Evolutionary conservation across 2,797 vertebrate genomes (phyloP).

Genomic region (Stomatorhinus walkeri): DNA sequence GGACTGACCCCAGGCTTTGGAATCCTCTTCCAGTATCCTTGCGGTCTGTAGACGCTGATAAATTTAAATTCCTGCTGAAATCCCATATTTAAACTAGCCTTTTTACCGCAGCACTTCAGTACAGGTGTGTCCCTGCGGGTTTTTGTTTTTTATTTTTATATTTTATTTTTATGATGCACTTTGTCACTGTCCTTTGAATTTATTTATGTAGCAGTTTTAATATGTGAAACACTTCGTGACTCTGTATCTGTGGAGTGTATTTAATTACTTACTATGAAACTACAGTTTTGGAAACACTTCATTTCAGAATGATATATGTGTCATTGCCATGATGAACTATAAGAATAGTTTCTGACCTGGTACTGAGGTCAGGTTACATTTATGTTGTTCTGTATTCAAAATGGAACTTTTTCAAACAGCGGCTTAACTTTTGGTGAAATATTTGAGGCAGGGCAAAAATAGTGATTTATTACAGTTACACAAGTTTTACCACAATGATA

Average conservation of each 20-base stretch:
- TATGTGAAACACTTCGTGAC: background rate
- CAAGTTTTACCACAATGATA: background rate
- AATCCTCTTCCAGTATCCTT: background rate
- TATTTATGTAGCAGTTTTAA: background rate
- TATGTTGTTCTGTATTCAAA: background rate
- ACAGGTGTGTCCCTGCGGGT: background rate
- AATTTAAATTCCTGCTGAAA: background rate
- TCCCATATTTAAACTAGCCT: background rate
- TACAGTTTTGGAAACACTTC: background rate
- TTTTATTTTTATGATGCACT: background rate
- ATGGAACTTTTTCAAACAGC: background rate
- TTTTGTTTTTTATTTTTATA: background rate
- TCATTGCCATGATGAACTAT: background rate
- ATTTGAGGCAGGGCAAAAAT: background rate
- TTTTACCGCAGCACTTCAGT: background rate
- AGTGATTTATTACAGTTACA: background rate
- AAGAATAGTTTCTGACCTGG: background rate
- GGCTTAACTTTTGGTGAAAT: background rate
- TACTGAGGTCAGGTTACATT: background rate
- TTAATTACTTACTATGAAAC: background rate
- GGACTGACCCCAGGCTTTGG: background rate
- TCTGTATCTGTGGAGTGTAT: background rate
- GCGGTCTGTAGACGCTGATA: background rate
- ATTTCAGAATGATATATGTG: background rate
- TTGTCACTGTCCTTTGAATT: background rate